These are phyloP conservation scores for Oncorhynchus masou DNA, from an alignment of 2,113 vertebrate genomes.

Conservation along the genomic window DNA sequence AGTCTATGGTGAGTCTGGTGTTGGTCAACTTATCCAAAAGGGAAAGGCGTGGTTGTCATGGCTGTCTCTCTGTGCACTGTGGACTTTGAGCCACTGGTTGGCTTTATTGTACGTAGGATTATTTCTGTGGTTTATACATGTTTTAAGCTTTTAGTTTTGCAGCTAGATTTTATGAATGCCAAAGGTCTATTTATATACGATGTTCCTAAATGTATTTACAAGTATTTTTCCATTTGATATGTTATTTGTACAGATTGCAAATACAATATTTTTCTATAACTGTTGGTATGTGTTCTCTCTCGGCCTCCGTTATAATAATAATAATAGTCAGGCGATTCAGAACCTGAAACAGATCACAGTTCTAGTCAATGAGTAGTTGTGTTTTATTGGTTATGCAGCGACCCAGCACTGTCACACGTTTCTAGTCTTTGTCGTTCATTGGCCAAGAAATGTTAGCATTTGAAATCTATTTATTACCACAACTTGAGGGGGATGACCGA, in stretches of 20 bases:
- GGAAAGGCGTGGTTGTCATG: constrained; percentile 72
- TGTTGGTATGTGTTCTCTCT: background rate
- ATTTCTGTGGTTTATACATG: constrained; percentile 60
- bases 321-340: background rate
- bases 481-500: too few species aligned
- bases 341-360: background rate
- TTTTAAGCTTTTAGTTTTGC: constrained; percentile 84
- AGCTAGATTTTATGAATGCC: constrained; percentile 92
- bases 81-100: constrained; percentile 82
- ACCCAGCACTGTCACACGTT: background rate
- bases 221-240: constrained; percentile 86
- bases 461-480: background rate
- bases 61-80: constrained; percentile 70
- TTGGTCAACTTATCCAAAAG: background rate
- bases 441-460: background rate
- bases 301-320: background rate
- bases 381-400: constrained; percentile 6
- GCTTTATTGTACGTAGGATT: constrained; percentile 63
- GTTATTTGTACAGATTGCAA: constrained; percentile 53
- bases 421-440: background rate
- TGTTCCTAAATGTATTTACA: constrained; percentile 76
- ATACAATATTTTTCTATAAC: constrained; percentile 61
- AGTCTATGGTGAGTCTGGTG: background rate
- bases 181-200: constrained; percentile 94
- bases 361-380: background rate